Evolutionary conservation across 2,888 invertebrate genomes (phyloP).

Genomic region (Morpho achilles): DNA sequence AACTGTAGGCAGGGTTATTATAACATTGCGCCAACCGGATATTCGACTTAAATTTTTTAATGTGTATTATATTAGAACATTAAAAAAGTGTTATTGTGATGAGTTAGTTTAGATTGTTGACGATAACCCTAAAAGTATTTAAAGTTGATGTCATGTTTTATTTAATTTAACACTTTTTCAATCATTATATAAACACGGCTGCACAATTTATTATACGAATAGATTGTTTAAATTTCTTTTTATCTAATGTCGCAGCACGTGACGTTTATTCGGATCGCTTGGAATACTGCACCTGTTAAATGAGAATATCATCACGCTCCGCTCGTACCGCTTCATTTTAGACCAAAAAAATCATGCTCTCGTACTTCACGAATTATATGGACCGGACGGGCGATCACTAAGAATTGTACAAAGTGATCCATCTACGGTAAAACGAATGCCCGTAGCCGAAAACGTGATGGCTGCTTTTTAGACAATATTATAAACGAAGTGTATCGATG

Average conservation of each 20-base stretch:
- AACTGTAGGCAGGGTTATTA: no score
- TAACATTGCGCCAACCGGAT: no score
- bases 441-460: slow-evolving; percentile 37
- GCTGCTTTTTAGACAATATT: slow-evolving; percentile 57
- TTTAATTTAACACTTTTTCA: no score
- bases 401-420: slow-evolving; percentile 65
- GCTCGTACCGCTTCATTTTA: slow-evolving; percentile 34
- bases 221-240: background rate
- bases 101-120: no score
- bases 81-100: no score
- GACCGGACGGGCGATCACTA: slow-evolving; percentile 54
- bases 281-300: slow-evolving; percentile 58
- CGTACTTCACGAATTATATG: slow-evolving; percentile 71
- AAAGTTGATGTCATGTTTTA: no score
- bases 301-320: slow-evolving; percentile 59
- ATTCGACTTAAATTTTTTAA: no score
- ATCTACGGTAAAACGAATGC: slow-evolving; percentile 41
- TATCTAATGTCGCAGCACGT: slow-evolving; percentile 39
- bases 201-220: no score
- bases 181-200: no score
- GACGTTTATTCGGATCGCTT: slow-evolving; percentile 43
- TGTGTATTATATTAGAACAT: no score
- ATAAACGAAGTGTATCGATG: slow-evolving; percentile 42
- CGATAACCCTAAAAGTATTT: no score
- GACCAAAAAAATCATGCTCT: slow-evolving; percentile 59